Base-by-base conservation (phyloP, 2,888 invertebrate genomes). In the Eupithecia abbreviata region DNA sequence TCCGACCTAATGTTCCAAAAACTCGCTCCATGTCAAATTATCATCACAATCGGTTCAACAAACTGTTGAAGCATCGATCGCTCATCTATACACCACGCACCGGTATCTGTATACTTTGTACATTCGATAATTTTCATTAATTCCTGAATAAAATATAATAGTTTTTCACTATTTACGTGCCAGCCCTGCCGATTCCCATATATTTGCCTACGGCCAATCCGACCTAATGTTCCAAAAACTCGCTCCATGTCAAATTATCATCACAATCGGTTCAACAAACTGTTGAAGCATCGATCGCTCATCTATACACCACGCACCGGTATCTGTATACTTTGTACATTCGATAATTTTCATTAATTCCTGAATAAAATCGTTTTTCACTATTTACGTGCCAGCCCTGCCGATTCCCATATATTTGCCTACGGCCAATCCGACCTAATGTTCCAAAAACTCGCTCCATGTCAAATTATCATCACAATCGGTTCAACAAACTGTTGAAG, bases 401-500 rank as follows among this genome's bases (percentile, higher is more conserved):
- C 51, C n/a, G 6, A n/a, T 55, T 55, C 51, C 51, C 55, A 55
- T 15, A 51, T 18, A 58, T 62, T 4, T 12, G 10, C 62, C 12
- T 30, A n/a, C 18, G 15, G 7, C 42, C 6, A 42, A 66, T 66
- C 15, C 45, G 42, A 42, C 66, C 15, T 2, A 15, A 42, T 7
- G 15, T 42, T 15, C 42, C 45, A 15, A 68, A 45, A 68, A 68
- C 68, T 43, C 18, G 6, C 45, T 47, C 69, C 18, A 10, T 30
- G 68, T 47, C 30, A 69, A 69, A 69, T 69, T 69, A 69, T 69
- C 69, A 69, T 69, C 69, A 69, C 69, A 45, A 69, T 69, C 69
- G 69, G 77, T 77, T 77, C 77, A 77, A 77, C 70, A 77, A 72
- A 72, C 77, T 72, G 74, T 77, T 72, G 74, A 66, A 74, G 72